These are phyloP conservation scores for Trididemnum nubilum DNA, from an alignment of 23 tunicate genomes.

Conservation along the genomic window DNA sequence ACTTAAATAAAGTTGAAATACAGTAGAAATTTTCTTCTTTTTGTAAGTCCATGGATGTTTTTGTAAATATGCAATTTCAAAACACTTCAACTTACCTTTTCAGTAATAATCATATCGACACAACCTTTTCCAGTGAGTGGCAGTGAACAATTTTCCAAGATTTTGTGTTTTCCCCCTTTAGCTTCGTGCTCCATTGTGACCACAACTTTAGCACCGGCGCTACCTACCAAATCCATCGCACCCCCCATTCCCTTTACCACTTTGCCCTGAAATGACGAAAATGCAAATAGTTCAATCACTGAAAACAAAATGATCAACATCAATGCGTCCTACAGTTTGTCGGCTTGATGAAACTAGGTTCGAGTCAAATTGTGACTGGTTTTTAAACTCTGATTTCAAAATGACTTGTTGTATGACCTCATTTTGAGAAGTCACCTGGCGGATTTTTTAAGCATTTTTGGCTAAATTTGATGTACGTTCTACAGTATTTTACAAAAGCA, in stretches of 20 bases:
- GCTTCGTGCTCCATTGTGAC: slow-evolving; percentile 98
- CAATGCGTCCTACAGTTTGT: no score
- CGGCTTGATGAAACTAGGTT: no score
- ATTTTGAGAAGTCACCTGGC: no score
- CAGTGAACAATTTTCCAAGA: slow-evolving; percentile 68
- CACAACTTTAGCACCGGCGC: slow-evolving; percentile 84
- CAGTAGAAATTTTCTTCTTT: no score
- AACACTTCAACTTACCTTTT: slow-evolving; percentile 41
- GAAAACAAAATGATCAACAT: no score
- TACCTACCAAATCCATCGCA: slow-evolving; percentile 96
- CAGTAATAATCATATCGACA: slow-evolving; percentile 94
- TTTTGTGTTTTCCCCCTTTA: slow-evolving; percentile 92
- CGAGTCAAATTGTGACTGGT: no score
- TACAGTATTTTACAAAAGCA: no score
- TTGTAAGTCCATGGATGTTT: not conserved
- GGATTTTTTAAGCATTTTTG: no score
- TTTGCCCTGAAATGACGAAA: slow-evolving; percentile 63
- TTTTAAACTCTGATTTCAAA: no score
- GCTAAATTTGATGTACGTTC: no score
- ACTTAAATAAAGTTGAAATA: no score
- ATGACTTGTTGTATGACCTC: no score
- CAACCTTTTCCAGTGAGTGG: slow-evolving; percentile 91
- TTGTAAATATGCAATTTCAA: not conserved
- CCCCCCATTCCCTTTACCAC: slow-evolving; percentile 99
- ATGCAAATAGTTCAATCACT: not conserved